Conservation (phyloP, 2,113 vertebrate genomes). For the Alosa alosa region DNA sequence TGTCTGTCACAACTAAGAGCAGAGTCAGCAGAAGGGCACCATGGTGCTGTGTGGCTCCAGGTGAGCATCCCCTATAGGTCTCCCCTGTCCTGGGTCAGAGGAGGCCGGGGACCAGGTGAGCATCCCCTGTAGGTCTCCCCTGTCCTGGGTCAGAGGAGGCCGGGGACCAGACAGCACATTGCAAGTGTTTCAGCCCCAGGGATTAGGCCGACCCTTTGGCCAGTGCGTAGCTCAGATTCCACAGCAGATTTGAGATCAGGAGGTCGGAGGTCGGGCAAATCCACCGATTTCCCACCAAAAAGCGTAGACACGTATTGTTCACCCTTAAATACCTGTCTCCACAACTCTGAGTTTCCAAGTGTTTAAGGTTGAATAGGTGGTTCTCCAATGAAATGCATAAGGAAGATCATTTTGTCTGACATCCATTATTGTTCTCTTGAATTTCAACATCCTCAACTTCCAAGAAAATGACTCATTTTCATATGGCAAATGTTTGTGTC, state of each 20-base stretch:
- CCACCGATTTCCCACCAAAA: neutral
- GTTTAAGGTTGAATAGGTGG: neutral
- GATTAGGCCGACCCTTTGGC: slow-evolving; percentile 22
- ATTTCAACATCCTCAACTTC: too few species aligned
- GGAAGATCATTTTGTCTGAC: neutral
- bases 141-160: neutral
- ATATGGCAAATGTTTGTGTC: too few species aligned
- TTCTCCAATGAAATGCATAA: neutral
- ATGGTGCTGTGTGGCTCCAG: neutral
- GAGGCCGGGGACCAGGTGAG: neutral
- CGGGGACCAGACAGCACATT: neutral
- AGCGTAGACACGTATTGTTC: neutral
- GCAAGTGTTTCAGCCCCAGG: slow-evolving; percentile 33
- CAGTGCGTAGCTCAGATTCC: slow-evolving; percentile 65
- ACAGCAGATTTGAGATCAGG: slow-evolving; percentile 59
- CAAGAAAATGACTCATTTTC: too few species aligned
- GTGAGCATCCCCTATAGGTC: too few species aligned
- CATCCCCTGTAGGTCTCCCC: too few species aligned
- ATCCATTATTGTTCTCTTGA: neutral
- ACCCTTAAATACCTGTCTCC: neutral
- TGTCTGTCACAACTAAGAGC: too few species aligned
- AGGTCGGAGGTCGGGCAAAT: slow-evolving; percentile 13
- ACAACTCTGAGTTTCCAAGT: neutral
- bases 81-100: neutral
- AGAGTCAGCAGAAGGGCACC: too few species aligned